Evolutionary conservation across 1,140 invertebrate genomes (phyloP), one percentile per base, ranked within the genome.

Genomic region (Hylyphantes graminicola): DNA sequence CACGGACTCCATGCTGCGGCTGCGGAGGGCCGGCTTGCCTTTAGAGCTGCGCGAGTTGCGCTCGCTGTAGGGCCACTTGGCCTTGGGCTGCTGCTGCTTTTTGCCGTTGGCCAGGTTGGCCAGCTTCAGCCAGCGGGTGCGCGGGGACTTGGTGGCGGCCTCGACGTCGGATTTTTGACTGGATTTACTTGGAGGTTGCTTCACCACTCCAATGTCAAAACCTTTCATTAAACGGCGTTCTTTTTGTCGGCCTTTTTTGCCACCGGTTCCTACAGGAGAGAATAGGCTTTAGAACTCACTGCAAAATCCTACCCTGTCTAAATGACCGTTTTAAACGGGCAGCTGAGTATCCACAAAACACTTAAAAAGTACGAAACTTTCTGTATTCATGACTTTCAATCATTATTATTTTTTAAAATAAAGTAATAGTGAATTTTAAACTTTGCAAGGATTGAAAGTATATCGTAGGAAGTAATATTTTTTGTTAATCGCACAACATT

Each of bases 221-320:
- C 96, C 96, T 89, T 97, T 97, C 95, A 97, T 97, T 50, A 97
- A 90, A 0, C 96, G 93, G 0, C 96, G 92, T 88, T 97, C 96
- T 90, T 96, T 96, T 89, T 97, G 95, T 0, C 96, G 93, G 88
- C 96, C 97, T 91, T 97, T 97, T 90, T 97, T 97, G 54, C 96
- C 96, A 85, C 96, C 95, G 86, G 94, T 93, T 89, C 95, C 95
- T 93, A 91, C 63, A 88, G 86, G 79, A 9, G 57, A 59, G n/a
- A 13, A 59, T 9, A 59, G n/a, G 57, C 70, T 79, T 59, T 67
- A 67, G 73, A 67, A 21, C 35, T 35, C 35, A 35, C 35, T 35
- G 35, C 35, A 35, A 35, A 35, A 35, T 2, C 35, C 35, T 5
- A 5, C 35, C 35, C 35, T 5, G 35, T 35, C 35, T 2, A 35